Base-by-base conservation (phyloP, 2,797 vertebrate genomes). In the Choloepus didactylus region DNA sequence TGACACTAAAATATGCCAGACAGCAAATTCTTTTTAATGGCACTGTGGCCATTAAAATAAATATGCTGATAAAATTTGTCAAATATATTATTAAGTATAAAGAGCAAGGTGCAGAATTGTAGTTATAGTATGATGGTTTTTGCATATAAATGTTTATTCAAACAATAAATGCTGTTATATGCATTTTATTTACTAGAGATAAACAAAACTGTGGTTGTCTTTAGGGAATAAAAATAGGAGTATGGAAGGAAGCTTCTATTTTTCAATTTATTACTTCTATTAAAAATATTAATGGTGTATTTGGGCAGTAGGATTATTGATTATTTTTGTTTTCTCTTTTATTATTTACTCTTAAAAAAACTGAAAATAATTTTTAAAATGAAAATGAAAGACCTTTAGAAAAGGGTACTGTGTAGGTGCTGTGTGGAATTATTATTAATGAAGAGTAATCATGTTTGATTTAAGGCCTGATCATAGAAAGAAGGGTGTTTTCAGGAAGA, bases 341-440 rank as follows among this genome's bases (percentile, higher is more conserved):
- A 41, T 85, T 41, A 75, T 94, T 95, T 84, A 31, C n/a, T 94
- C 23, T 82, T 87, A 31, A n/a, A 76, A 70, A 79, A 91, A 76
- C 6, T 79, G 38, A 91, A 81, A 29, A 64, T 49, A 76, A 35
- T 49, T 66, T 84, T 25, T 2, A 23, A 76, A 86, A 80, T 60
- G 44, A 60, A 51, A 87, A 81, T 14, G 19, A 76, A 80, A 89
- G 46, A 64, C 5, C 11, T 18, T 91, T 44, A 29, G 81, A 38
- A 80, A n/a, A 66, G 44, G 12, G 66, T 51, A 19, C 7, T 69
- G 23, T 15, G 19, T n/a, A 35, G 6, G 25, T 89, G 25, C 66
- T 90, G 31, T 51, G 38, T n/a, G 18, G 82, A 21, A 82, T 86
- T 46, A 31, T 62, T 62, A 75, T 59, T 60, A 81, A 38, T 60